Evolutionary conservation across 2,797 vertebrate genomes (phyloP), one percentile per base, ranked within the genome.

Genomic region (Gymnoscopelus microlampas): DNA sequence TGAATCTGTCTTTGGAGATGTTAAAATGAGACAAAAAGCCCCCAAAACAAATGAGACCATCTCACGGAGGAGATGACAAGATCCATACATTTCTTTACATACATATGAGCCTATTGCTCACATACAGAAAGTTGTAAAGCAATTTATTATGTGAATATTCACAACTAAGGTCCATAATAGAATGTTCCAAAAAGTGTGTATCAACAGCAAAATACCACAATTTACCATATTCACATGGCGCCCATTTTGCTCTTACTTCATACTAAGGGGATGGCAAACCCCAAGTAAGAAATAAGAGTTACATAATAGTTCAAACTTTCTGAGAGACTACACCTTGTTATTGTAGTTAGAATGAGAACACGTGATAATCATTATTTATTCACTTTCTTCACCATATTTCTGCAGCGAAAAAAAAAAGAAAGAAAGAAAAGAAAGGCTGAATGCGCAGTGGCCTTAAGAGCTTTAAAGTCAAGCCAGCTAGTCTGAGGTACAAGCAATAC

Each of bases 1-100:
- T 44, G 10, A 44, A 44, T 44, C 39, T 9, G 39, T 0, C 35
- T 29, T 29, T 2, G 2, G 26, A 39, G 7, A 39, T 10, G 39
- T 44, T 10, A 9, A 44, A 44, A 44, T 44, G 8, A 44, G 39
- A 84, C 53, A 59, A 82, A 79, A 66, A 68, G 67, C 58, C 66
- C 80, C 82, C 83, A 89, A 91, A 85, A 71, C 82, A 80, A 87
- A 87, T 71, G 80, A 77, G 76, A 81, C 71, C 58, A 70, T 70
- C 76, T 86, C 62, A 60, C 66, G 4, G 53, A 74, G 72, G 68
- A 74, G 76, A 85, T 66, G 57, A 70, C 71, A 59, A 66, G 66
- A 79, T 55, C 56, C 58, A 54, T 68, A 74, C 58, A 73, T 80
- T 19, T 82, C 74, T 68, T 79, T 60, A 69, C 74, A 54, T 84